Evolutionary conservation across 2,113 vertebrate genomes (phyloP), one percentile per base, ranked within the genome.

Genomic region (Melanostigma gelatinosum): DNA sequence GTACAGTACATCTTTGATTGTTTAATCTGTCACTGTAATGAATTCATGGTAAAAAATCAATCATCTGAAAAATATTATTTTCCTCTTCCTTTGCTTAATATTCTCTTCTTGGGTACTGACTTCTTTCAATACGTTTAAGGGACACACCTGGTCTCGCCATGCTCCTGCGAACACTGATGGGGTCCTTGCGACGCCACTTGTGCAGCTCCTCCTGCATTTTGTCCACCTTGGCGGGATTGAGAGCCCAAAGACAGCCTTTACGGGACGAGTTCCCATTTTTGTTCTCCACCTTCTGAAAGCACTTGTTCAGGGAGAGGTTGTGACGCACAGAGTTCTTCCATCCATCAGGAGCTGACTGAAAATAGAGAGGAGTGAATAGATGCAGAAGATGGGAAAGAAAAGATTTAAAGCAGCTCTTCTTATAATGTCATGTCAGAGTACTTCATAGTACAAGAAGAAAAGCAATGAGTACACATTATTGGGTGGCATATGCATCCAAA

Each of bases 241-340:
- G 95, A 44, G 97, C 96, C 98, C 98, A 99, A 52, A 99, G 74
- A 12, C 98, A 99, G 69, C 98, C 98, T 83, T 99, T 99, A 4
- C 98, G 88, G 27, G 97, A 99, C 0, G 96, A 96, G 83, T 93
- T 97, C 8, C 97, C 96, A 0, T 95, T 96, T 85, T 98, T 98
- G 91, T 97, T 98, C 89, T 99, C 98, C 5, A 99, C 96, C 83
- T 99, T 99, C 92, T 98, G 96, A n/a, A 99, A 99, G 90, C 98
- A 99, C 84, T 99, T 99, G 94, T 99, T 99, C 87, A 99, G 88
- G 22, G 98, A 99, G 1, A 99, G 95, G 75, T 99, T 99, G 95
- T 99, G 98, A 54, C 98, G 96, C 50, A 99, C 97, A 0, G 98
- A 99, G 93, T 99, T 99, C 94, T 99, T 99, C 98, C 98, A 99